Conservation (phyloP, 2,797 vertebrate species). For the Lacerta agilis region DNA sequence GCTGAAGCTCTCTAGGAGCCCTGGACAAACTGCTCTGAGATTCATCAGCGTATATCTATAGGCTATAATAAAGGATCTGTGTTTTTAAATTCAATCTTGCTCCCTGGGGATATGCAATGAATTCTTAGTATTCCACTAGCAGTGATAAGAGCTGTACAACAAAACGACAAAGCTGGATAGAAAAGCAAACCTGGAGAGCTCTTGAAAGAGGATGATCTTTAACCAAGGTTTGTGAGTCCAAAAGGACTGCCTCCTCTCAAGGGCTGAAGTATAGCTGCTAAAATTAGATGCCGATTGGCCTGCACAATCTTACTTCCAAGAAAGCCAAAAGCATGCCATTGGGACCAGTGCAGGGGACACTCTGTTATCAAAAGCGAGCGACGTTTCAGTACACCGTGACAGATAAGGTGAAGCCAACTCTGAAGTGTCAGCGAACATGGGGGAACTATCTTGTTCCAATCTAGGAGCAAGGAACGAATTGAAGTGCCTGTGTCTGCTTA, state of each 20-base stretch:
- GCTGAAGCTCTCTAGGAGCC: background rate
- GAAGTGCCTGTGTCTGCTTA: conserved; percentile 43
- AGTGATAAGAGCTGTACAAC: background rate
- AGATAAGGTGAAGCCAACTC: conserved; percentile 44
- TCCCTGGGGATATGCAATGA: background rate
- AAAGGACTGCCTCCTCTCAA: background rate
- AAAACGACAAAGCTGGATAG: background rate
- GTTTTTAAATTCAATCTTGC: background rate
- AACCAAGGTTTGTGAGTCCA: background rate
- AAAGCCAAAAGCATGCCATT: background rate
- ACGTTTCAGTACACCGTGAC: conserved; percentile 45
- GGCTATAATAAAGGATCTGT: background rate
- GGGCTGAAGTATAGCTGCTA: conserved; percentile 12
- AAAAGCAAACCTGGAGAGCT: background rate
- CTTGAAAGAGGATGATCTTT: background rate
- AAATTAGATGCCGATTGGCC: conserved; percentile 27
- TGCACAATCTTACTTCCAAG: conserved; percentile 28
- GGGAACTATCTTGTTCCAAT: conserved; percentile 60
- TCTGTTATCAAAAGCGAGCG: conserved; percentile 34
- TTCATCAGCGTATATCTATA: background rate
- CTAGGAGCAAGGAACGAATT: conserved; percentile 56
- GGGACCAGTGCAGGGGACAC: conserved; percentile 22
- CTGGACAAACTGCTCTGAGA: background rate
- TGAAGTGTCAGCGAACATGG: conserved; percentile 52
- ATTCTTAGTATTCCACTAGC: background rate